A percentile compares a stretch with the other conserved stretches of the same genome.
These are phyloP conservation scores for Turritopsis dohrnii DNA, from an alignment of 30 jellyfish, hydroid and myxozoan species.

Conservation along the genomic window DNA sequence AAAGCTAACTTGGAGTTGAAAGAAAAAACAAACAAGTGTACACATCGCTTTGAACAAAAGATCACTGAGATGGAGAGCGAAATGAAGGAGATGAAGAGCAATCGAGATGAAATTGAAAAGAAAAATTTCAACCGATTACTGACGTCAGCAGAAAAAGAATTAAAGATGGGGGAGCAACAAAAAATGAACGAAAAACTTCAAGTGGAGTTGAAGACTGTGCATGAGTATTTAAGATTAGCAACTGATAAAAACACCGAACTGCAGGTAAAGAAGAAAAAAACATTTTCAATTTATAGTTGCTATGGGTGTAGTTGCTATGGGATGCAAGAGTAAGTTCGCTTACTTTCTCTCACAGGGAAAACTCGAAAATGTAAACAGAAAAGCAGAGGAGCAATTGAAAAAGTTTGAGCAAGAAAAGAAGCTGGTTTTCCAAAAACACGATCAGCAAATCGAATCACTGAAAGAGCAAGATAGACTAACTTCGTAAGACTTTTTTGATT, in stretches of 20 bases:
- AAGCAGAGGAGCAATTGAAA: background rate
- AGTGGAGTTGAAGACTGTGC: constrained; percentile 56
- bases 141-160: constrained; percentile 37
- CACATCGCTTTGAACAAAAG: constrained; percentile 5
- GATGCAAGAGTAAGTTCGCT: no score
- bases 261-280: no score
- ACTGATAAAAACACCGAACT: constrained; percentile 58
- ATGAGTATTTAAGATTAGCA: constrained; percentile 70
- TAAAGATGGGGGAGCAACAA: constrained; percentile 29
- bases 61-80: constrained; percentile 17
- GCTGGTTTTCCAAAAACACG: background rate
- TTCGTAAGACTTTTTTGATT: background rate
- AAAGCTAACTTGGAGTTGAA: constrained; percentile 15
- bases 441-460: background rate
- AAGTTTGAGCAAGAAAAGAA: background rate
- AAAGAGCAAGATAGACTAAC: background rate
- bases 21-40: background rate
- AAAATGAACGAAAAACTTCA: constrained; percentile 46
- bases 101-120: constrained; percentile 13
- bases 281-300: no score
- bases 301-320: no score
- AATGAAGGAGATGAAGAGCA: constrained; percentile 7
- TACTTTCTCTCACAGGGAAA: background rate
- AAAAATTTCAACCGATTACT: constrained; percentile 13
- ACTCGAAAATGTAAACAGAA: background rate